Percentiles rank a stretch among this genome's conserved stretches.
Evolutionary conservation across 2,113 vertebrate genomes (phyloP).

Genomic region (Stigmatopora argus): DNA sequence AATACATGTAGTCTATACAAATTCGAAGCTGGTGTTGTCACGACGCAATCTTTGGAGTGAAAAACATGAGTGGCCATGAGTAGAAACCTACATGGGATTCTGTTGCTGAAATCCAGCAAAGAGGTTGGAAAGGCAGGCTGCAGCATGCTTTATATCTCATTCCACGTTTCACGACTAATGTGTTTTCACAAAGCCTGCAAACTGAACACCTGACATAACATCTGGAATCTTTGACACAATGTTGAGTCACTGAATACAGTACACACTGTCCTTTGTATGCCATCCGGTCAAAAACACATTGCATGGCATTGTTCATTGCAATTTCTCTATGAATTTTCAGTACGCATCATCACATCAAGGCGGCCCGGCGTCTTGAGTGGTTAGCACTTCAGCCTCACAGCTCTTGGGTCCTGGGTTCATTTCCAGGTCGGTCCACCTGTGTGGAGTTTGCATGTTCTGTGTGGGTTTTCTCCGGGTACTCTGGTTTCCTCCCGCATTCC

Average conservation of each 20-base stretch:
- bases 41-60: background rate
- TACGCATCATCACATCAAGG: background rate
- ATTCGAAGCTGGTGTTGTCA: background rate
- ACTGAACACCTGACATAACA: background rate
- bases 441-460: too few relatives aligned
- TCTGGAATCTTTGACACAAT: background rate
- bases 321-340: background rate
- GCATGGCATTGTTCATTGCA: background rate
- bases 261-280: background rate
- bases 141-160: background rate
- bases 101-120: background rate
- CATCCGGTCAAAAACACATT: background rate
- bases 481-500: too few relatives aligned
- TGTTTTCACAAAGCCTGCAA: background rate
- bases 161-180: background rate
- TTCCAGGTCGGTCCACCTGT: too few relatives aligned
- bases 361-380: too few relatives aligned
- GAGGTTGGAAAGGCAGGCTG: background rate
- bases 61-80: background rate
- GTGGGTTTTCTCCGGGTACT: too few relatives aligned
- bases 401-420: too few relatives aligned
- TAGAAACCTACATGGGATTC: conserved; percentile 4
- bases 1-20: background rate
- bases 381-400: too few relatives aligned
- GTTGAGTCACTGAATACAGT: background rate